A percentile compares a stretch with the other conserved stretches of the same genome.
Conservation (phyloP, 2,113 vertebrate species). For the Bettongia penicillata region DNA sequence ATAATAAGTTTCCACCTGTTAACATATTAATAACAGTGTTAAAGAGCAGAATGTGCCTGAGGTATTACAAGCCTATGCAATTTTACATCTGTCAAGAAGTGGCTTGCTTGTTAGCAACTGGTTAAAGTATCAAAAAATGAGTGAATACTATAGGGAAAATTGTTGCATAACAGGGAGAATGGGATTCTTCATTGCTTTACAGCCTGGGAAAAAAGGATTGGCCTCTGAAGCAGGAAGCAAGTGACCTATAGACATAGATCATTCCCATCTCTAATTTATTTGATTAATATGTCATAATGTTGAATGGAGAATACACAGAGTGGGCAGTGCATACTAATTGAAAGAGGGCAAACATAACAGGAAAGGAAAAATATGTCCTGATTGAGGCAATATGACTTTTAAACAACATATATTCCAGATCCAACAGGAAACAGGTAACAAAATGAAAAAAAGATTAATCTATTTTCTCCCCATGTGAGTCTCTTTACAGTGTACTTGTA, state of each 20-base stretch:
- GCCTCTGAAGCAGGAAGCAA: constrained; percentile 71
- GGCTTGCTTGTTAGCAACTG: constrained; percentile 79
- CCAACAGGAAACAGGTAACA: constrained; percentile 45
- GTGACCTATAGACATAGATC: constrained; percentile 72
- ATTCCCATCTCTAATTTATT: constrained; percentile 71
- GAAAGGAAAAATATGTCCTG: background rate
- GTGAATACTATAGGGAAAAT: constrained; percentile 59
- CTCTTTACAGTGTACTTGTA: background rate
- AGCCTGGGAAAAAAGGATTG: constrained; percentile 38
- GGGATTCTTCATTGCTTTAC: constrained; percentile 51
- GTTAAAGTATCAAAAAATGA: constrained; percentile 72
- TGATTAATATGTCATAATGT: constrained; percentile 76
- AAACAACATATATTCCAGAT: constrained; percentile 34
- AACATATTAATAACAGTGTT: constrained; percentile 83
- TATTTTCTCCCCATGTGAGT: background rate
- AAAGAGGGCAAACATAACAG: constrained; percentile 43
- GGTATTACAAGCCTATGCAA: constrained; percentile 81
- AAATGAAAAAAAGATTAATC: constrained; percentile 40
- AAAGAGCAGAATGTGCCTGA: constrained; percentile 78
- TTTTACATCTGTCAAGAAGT: constrained; percentile 82
- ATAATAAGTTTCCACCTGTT: constrained; percentile 82
- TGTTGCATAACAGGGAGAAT: constrained; percentile 59
- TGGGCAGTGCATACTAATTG: constrained; percentile 41
- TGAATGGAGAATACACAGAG: constrained; percentile 63
- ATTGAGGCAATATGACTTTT: constrained; percentile 49